Evolutionary conservation across 2,113 vertebrate genomes (phyloP).

Genomic region (Bubo scandiacus): DNA sequence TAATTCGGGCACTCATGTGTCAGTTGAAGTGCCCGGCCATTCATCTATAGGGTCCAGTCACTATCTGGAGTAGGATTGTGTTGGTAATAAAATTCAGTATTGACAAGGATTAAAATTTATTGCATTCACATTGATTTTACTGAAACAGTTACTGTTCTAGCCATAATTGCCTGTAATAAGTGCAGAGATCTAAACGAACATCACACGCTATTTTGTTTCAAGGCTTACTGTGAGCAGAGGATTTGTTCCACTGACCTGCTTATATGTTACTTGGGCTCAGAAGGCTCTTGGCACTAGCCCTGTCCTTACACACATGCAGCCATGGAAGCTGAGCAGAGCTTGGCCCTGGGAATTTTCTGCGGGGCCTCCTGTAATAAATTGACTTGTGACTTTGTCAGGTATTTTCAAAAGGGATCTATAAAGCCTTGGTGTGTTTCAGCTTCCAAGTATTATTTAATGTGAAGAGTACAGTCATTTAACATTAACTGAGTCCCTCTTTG

Average conservation of each 20-base stretch:
- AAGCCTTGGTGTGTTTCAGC: conserved; percentile 5
- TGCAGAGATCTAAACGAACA: not conserved
- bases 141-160: not conserved
- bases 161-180: not conserved
- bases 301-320: not conserved
- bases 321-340: not conserved
- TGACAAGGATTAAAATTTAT: not conserved
- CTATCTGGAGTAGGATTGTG: not conserved
- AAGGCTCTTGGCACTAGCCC: not conserved
- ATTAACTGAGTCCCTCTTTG: conserved; percentile 25
- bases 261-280: not conserved
- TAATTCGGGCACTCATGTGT: not conserved
- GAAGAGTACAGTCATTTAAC: conserved; percentile 33
- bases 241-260: conserved; percentile 21
- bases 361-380: conserved; percentile 23
- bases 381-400: conserved; percentile 14
- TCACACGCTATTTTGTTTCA: not conserved
- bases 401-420: conserved; percentile 12
- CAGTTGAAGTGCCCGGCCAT: too few species aligned
- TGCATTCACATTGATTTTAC: not conserved
- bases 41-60: not conserved
- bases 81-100: not conserved
- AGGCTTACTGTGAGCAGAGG: not conserved
- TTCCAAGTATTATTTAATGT: conserved; percentile 36
- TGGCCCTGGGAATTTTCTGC: conserved; percentile 36